Evolutionary conservation across 2,888 invertebrate genomes (phyloP), one percentile per base, ranked within the genome.

Genomic region (Chloroclystis v-ata): DNA sequence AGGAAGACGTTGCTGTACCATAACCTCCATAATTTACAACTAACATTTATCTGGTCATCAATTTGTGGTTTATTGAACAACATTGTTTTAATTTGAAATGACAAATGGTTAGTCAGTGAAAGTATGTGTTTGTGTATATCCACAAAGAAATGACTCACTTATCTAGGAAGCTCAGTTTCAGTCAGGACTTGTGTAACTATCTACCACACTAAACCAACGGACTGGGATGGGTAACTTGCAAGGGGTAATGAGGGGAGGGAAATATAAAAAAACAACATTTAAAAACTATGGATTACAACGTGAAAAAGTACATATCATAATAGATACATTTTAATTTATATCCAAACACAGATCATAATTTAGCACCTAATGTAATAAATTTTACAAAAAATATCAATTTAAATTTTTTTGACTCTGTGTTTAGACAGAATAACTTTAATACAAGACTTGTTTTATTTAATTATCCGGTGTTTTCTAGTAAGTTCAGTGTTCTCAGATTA

Each of bases 131-230:
- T 25, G 25, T 38, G 52, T 37, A 46, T 44, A 53, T 58, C 73
- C 82, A 80, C 81, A 84, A 83, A 78, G 55, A 71, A 81, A 79
- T 77, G 75, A 82, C 77, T 77, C 65, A 70, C 59, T 69, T 63
- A 62, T 61, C 76, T 78, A 77, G 72, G 72, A 78, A 77, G 81
- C 85, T 83, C 86, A 85, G 84, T 82, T 74, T 82, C 83, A 77
- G 78, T 78, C 84, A 85, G 82, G 82, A 78, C 62, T 67, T 75
- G 75, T 77, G 77, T 77, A 64, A 69, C 70, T 72, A 73, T 77
- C 76, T 76, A 77, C 75, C 69, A 72, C 66, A 65, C 72, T 73
- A 72, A 52, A 61, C 65, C 63, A 59, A 57, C 59, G 47, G 59
- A 58, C 45, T 53, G 58, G 52, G 50, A 43, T 58, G 57, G 62